Evolutionary conservation across 2,113 vertebrate species (phyloP).

Genomic region (Puma concolor): DNA sequence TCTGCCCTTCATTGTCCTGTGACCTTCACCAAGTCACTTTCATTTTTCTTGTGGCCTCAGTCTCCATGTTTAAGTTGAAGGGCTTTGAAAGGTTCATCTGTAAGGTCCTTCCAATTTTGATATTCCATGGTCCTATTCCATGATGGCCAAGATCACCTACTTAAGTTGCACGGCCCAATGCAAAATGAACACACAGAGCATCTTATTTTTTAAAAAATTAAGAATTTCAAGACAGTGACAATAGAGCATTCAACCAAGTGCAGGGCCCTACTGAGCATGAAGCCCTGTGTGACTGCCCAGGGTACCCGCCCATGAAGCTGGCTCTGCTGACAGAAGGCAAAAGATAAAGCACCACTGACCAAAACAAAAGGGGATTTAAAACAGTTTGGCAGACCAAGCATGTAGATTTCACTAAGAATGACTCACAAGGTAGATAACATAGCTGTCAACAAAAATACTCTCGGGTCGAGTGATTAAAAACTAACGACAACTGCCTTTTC

Average conservation of each 20-base stretch:
- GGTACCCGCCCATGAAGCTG: rapidly evolving
- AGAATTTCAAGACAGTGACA: not conserved
- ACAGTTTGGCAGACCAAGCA: not conserved
- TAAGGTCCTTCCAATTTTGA: not conserved
- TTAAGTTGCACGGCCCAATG: rapidly evolving
- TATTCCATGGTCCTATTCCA: not conserved
- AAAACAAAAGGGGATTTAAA: not conserved
- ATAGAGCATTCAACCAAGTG: not conserved
- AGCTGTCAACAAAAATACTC: not conserved
- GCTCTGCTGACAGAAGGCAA: not conserved
- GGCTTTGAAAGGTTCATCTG: not conserved
- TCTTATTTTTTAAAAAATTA: not conserved
- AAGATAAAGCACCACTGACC: not conserved
- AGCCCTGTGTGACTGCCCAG: not conserved
- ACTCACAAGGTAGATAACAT: not conserved
- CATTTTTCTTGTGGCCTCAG: not conserved
- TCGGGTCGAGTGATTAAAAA: not conserved
- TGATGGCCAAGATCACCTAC: not conserved
- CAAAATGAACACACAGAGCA: not conserved
- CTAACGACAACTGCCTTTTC: not conserved
- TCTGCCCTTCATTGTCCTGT: rapidly evolving
- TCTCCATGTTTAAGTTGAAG: not conserved
- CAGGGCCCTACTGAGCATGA: rapidly evolving
- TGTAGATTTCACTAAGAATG: not conserved
- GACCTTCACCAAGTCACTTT: not conserved